Evolutionary conservation across 2,797 vertebrate species (phyloP).

Genomic region (Sandelia bainsii): DNA sequence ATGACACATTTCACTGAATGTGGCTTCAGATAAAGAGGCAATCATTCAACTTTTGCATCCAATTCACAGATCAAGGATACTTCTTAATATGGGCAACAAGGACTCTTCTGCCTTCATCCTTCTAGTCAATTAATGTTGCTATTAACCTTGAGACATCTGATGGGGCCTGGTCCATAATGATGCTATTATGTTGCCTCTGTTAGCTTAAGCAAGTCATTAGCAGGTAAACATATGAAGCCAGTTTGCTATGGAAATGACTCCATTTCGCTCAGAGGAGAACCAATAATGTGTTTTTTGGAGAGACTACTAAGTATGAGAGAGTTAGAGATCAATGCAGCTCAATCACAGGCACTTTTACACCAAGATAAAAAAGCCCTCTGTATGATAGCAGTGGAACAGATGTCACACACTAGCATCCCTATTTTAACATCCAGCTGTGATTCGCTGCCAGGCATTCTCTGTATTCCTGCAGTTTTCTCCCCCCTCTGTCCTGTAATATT

Average conservation of each 20-base stretch:
- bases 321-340: constrained; percentile 37
- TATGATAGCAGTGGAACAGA: constrained; percentile 31
- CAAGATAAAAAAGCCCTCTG: constrained; percentile 30
- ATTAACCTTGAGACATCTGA: constrained; percentile 82
- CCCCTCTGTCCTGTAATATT: constrained; percentile 27
- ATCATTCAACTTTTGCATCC: background rate
- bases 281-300: constrained; percentile 59
- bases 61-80: constrained; percentile 19
- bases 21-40: background rate
- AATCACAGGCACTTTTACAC: constrained; percentile 48
- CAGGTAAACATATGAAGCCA: constrained; percentile 71
- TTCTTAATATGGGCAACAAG: constrained; percentile 27
- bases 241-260: constrained; percentile 66
- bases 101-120: constrained; percentile 37
- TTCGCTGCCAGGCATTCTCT: constrained; percentile 20
- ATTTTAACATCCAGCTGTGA: constrained; percentile 48
- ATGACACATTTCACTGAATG: constrained; percentile 2
- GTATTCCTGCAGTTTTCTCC: constrained; percentile 33
- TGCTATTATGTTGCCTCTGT: constrained; percentile 73
- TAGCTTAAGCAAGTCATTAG: constrained; percentile 78
- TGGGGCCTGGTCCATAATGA: constrained; percentile 74
- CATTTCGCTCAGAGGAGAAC: constrained; percentile 60
- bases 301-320: constrained; percentile 21
- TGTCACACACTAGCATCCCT: constrained; percentile 33
- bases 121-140: constrained; percentile 72